Base-by-base conservation (phyloP, 2,888 invertebrate species). In the Hololepta plana region DNA sequence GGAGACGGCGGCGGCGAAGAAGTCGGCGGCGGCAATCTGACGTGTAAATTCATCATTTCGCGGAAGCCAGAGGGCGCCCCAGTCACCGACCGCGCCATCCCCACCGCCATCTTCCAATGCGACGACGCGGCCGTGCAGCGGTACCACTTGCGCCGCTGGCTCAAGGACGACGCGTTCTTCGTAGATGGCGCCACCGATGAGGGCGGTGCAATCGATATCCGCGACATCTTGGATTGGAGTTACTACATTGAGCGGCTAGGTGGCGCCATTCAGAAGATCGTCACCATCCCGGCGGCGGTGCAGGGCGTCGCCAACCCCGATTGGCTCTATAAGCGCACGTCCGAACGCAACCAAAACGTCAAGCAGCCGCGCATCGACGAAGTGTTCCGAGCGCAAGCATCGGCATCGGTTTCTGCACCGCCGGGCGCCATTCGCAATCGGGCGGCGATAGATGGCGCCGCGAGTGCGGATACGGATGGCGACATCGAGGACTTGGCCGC, bases 1-100 rank as follows among this genome's bases (percentile, higher is more conserved):
- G 96, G 96, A 0, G 93, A 95, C 53, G 85, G 96, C 55, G 96
- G 98, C 93, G 88, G 95, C 5, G 96, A 96, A 52, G 96, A 98
- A 55, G 91, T 93, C 2, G 98, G 98, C 1, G n/a, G n/a, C n/a
- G n/a, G n/a, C n/a, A n/a, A n/a, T n/a, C 58, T 98, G 34, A 85
- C 90, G 30, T 98, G 98, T 55, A 79, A 81, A 17, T 17, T 82
- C 49, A 80, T 98, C 35, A 96, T 99, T 46, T 85, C 93, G 0
- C 76, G 69, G 41, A 91, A 90, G 49, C 98, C 96, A 0, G 85
- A 90, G 36, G 87, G 84, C 0, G 69, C 82, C 0, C 87, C 88
- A 0, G 85, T 91, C 4, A 88, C 88, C 2, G 90, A 90, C 51
- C 69, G 84, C 34, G 95, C 96, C 0, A 75, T 98, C 24, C 96